Conservation (phyloP, 2,797 vertebrate genomes). For the Premnoplex brunnescens region DNA sequence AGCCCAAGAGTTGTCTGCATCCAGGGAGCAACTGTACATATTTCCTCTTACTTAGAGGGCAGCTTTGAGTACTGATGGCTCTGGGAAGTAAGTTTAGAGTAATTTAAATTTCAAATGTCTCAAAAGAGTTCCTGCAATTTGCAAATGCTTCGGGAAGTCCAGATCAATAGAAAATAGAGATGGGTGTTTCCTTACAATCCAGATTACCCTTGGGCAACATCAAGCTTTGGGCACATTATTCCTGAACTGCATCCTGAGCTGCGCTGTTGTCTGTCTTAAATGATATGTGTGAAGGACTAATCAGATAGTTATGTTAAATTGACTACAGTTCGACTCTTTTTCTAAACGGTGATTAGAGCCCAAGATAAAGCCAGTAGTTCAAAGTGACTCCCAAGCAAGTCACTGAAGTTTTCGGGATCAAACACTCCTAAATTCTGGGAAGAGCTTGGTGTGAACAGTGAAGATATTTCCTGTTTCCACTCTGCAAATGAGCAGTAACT, state of each 20-base stretch:
- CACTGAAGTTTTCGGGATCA: not conserved
- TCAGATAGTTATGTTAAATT: not conserved
- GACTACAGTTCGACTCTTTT: not conserved
- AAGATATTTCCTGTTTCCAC: not conserved
- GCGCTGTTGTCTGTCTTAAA: not conserved
- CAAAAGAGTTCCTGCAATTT: not conserved
- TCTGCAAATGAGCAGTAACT: not conserved
- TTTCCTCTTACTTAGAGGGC: not conserved
- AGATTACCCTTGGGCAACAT: not conserved
- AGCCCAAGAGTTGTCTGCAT: not conserved
- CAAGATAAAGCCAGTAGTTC: not conserved
- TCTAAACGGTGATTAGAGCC: not conserved
- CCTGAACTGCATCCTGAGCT: not conserved
- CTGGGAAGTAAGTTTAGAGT: not conserved
- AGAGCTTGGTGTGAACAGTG: not conserved
- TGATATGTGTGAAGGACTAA: not conserved
- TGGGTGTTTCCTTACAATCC: not conserved
- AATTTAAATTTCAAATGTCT: not conserved
- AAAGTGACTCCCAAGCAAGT: not conserved
- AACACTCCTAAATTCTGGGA: not conserved
- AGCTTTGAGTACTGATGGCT: not conserved
- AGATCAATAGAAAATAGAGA: not conserved
- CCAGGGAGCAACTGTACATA: not conserved
- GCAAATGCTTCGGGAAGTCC: not conserved
- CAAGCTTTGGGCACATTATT: not conserved